Evolutionary conservation across 2,797 vertebrate genomes (phyloP), one percentile per base, ranked within the genome.

Genomic region (Sternotherus odoratus): DNA sequence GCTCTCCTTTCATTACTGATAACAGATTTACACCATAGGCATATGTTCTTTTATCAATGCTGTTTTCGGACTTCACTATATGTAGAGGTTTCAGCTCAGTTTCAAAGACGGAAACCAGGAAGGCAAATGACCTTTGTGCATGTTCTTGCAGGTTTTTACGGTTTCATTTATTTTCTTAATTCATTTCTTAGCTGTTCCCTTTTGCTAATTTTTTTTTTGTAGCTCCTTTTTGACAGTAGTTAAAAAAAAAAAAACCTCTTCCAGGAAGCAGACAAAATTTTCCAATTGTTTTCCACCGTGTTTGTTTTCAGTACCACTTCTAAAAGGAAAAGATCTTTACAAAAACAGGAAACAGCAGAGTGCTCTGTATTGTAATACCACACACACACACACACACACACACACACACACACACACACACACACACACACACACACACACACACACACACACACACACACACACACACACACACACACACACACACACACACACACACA

Each of bases 291-390:
- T 95, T 94, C 85, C 56, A 46, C 83, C 46, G 39, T 63, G 3
- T 96, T 95, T 97, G 94, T 95, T 97, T 91, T 97, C 92, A 95
- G 88, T 85, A 95, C 94, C 69, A 43, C 66, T 95, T 79, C 85
- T 85, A 93, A 96, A 95, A 98, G 97, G 97, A 98, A 98, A 96
- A 95, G 94, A 83, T 93, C 90, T 93, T 92, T 87, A 95, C 97
- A 96, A 98, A 98, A 97, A 95, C 97, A 97, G 97, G 97, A 98
- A 98, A 90, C 90, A 93, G 95, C 89, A 91, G 89, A 83, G 3
- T 87, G 79, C 87, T 92, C 89, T 92, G 82, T 50, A 1, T 43
- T 1, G 66, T 53, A 7, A 33, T 3, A 1, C 79, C 8, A 0
- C 81, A 43, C 86, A 2, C 12, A 46, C 36, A 33, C 46, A 24